Evolutionary conservation across 2,113 vertebrate genomes (phyloP).

Genomic region (Hiodon tergisus): DNA sequence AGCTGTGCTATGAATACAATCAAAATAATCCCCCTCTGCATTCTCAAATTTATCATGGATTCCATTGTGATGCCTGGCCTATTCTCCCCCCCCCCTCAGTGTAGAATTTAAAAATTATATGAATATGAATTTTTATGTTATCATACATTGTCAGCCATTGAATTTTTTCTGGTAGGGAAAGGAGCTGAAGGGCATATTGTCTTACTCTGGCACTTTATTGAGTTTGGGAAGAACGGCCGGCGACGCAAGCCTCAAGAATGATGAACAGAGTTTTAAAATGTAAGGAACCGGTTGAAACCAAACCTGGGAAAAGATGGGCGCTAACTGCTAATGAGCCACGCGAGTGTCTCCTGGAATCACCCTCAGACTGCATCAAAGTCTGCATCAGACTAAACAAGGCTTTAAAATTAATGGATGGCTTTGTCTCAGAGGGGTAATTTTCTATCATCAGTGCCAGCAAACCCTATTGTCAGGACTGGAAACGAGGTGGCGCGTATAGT

Average conservation of each 20-base stretch:
- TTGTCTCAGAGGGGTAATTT: conserved; percentile 65
- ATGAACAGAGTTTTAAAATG: conserved; percentile 11
- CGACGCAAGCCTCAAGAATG: neutral
- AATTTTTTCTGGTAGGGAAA: neutral
- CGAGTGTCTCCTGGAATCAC: conserved; percentile 54
- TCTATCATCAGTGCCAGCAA: conserved; percentile 61
- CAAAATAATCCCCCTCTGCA: neutral
- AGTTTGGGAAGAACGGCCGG: neutral
- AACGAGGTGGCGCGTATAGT: conserved; percentile 4
- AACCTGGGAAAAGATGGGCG: conserved; percentile 25
- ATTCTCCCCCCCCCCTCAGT: neutral
- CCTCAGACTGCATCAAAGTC: conserved; percentile 60
- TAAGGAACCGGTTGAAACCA: conserved; percentile 17
- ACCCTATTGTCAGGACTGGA: conserved; percentile 48
- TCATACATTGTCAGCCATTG: neutral
- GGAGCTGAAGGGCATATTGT: neutral
- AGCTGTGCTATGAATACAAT: neutral
- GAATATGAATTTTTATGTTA: neutral
- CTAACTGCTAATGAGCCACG: conserved; percentile 59
- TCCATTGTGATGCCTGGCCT: neutral
- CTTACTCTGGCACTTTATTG: neutral
- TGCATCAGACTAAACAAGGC: conserved; percentile 68
- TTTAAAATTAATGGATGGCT: conserved; percentile 70
- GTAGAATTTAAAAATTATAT: neutral
- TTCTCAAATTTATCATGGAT: neutral